Evolutionary conservation across 2,113 vertebrate genomes (phyloP).

Genomic region (Zosterops borbonicus): DNA sequence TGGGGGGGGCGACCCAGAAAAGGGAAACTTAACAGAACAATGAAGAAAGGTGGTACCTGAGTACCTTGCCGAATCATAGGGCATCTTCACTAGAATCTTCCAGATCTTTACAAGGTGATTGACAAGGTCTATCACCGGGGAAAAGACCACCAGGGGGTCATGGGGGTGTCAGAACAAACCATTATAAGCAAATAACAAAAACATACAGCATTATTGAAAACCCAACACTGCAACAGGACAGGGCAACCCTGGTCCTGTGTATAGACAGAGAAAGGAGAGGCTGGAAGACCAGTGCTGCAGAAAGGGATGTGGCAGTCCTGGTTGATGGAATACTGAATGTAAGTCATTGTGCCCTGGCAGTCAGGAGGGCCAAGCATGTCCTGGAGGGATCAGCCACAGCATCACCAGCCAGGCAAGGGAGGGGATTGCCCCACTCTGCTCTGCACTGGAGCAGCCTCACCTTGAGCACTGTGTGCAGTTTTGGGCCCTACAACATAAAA

Average conservation of each 20-base stretch:
- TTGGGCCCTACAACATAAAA: neutral
- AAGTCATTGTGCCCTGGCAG: neutral
- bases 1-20: too few species aligned
- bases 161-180: too few species aligned
- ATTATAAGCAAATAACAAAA: too few species aligned
- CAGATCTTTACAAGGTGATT: too few species aligned
- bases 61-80: too few species aligned
- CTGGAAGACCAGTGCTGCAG: neutral
- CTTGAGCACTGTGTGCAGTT: neutral
- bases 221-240: neutral
- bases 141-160: too few species aligned
- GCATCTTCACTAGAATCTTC: too few species aligned
- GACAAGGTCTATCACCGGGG: too few species aligned
- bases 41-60: too few species aligned
- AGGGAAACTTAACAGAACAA: too few species aligned
- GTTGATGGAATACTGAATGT: neutral
- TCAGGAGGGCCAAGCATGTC: neutral
- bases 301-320: neutral
- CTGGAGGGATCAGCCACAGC: neutral
- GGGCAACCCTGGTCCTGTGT: neutral
- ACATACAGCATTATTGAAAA: too few species aligned
- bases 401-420: fast-evolving
- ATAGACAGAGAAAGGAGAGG: neutral
- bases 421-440: neutral
- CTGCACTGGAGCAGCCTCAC: neutral